These are phyloP conservation scores for Exocentrus adspersus DNA, from an alignment of 2,888 invertebrate species.

Conservation along the genomic window DNA sequence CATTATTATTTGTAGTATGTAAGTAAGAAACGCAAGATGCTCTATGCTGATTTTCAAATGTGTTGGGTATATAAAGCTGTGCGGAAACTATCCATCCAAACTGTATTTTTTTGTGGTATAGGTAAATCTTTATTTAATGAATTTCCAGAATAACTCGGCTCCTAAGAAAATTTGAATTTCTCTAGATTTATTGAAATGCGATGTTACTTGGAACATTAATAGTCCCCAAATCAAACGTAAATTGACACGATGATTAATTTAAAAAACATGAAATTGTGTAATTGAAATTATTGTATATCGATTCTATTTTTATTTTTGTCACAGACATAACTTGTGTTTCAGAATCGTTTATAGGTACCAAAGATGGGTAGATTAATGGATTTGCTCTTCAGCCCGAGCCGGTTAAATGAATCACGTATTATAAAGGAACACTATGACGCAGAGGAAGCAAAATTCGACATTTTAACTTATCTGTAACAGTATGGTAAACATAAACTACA, in stretches of 20 bases:
- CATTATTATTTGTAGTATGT: not conserved
- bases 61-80: not conserved
- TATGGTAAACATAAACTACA: no score
- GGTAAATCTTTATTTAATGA: slow-evolving; percentile 2
- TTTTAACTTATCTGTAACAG: no score
- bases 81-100: slow-evolving; percentile 2
- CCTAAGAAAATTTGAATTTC: slow-evolving; percentile 5
- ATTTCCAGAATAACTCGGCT: slow-evolving; percentile 5
- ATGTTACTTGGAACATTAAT: not conserved
- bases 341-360: slow-evolving; percentile 1
- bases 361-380: not conserved
- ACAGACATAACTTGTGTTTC: not conserved
- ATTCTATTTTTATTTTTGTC: not conserved
- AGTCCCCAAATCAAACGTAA: not conserved
- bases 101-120: slow-evolving; percentile 1
- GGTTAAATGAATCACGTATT: slow-evolving; percentile 5
- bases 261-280: slow-evolving; percentile 11
- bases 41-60: not conserved
- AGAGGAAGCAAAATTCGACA: slow-evolving; percentile 6
- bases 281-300: not conserved
- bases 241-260: slow-evolving; percentile 4
- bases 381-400: not conserved
- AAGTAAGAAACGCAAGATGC: slow-evolving; percentile 5
- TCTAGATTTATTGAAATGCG: not conserved
- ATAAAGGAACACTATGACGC: slow-evolving; percentile 1